phyloP scores from a whole-genome alignment of 2,113 vertebrate species.

The Chaetops frenatus region DNA sequence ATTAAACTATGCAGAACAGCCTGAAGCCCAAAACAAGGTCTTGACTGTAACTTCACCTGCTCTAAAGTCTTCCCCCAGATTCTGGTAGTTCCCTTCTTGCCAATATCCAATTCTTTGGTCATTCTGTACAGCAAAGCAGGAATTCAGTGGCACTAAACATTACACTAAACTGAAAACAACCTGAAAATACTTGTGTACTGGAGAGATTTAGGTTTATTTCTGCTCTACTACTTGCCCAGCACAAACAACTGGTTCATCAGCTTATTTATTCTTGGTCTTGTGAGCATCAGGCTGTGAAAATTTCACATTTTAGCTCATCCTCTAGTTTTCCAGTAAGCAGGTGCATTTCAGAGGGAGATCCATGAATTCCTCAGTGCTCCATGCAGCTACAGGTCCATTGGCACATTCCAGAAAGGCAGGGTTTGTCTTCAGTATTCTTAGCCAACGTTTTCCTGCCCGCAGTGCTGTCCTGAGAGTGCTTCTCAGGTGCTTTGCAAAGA shows the following conservation, averaged over 20 bases:
- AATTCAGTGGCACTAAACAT: background rate
- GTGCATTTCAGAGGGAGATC: background rate
- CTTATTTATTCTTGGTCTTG: background rate
- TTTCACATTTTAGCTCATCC: background rate
- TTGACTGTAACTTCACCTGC: background rate
- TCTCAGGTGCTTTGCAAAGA: background rate
- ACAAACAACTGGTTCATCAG: background rate
- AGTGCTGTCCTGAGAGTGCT: background rate
- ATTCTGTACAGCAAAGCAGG: background rate
- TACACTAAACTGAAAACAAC: background rate
- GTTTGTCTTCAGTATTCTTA: background rate
- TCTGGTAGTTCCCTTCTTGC: background rate
- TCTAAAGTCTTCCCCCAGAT: background rate
- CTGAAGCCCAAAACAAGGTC: background rate
- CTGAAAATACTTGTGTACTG: background rate
- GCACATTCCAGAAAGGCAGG: background rate
- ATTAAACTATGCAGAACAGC: background rate
- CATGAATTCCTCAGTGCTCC: background rate
- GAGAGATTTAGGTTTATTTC: background rate
- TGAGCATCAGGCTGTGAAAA: background rate
- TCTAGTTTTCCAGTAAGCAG: background rate
- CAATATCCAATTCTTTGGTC: background rate
- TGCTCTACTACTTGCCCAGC: background rate
- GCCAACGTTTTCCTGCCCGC: background rate
- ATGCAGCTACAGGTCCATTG: rapidly evolving